Base-by-base conservation (phyloP, 2,888 invertebrate species). In the Drosophila nr. perissopoda region DNA sequence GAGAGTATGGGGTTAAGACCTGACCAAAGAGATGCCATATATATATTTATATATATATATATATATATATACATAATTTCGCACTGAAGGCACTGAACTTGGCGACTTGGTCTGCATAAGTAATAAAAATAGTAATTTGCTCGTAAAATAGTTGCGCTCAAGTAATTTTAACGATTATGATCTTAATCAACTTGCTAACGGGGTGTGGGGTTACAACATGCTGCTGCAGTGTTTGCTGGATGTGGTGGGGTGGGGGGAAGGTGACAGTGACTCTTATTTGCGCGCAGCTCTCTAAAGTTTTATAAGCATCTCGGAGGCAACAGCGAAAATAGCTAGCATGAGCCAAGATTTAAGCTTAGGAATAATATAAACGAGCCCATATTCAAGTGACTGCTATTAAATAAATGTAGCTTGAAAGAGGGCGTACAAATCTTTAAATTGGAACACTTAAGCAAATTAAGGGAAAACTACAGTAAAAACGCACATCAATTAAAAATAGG, bases 131-230 rank as follows among this genome's bases (percentile, higher is more conserved):
- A 76, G 89, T 83, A 88, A 84, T 88, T 84, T 78, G 77, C 80
- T 89, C 87, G 72, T 85, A 85, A 87, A 86, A 89, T 87, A 89
- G 87, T 89, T 84, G 85, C 85, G 85, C 89, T 89, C 86, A 82
- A 86, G 86, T 86, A 82, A 87, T 89, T 86, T 86, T 89, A 86
- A 86, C 87, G 89, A 89, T 86, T 89, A 89, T 89, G 89, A 89
- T 86, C 86, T 87, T 89, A 89, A 86, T 86, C 89, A 86, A 86
- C 76, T 82, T 84, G 76, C 69, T 52, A 73, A 65, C 67, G 56
- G 49, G 42, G 48, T 59, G 21, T 18, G 56, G 52, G 16, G 13
- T 45, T 45, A 45, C 45, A 45, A 25, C 45, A 45, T 25, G 25
- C 45, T 25, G 38, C 16, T 42, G 42, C 42, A 42, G 5, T 42